A percentile compares a stretch with the other conserved stretches of the same genome.
Conservation (phyloP, 2,113 vertebrate species). For the Halichoeres trimaculatus region DNA sequence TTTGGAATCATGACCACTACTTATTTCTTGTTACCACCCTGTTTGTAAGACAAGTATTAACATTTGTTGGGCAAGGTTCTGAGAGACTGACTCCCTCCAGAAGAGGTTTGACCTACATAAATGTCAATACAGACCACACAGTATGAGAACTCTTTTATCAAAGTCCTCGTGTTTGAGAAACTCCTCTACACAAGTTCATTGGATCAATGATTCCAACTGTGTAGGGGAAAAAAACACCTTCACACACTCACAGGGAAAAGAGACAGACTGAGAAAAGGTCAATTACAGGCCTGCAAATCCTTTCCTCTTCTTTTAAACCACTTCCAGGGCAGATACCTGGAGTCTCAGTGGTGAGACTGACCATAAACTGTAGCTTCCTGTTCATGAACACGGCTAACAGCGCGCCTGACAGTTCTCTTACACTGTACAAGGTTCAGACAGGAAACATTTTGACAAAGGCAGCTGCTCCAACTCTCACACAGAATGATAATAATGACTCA, state of each 20-base stretch:
- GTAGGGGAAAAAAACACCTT: not conserved
- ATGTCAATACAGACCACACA: not conserved
- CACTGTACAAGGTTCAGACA: not conserved
- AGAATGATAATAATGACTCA: not conserved
- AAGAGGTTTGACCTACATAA: too few species aligned
- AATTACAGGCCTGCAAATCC: not conserved
- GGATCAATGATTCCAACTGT: not conserved
- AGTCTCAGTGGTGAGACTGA: not conserved
- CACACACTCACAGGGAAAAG: not conserved
- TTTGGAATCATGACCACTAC: too few species aligned
- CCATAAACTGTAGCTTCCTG: not conserved
- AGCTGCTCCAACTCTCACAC: not conserved
- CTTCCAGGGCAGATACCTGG: not conserved
- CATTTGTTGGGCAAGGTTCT: too few species aligned
- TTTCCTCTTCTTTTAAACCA: not conserved
- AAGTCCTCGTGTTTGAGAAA: not conserved
- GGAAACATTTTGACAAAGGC: not conserved
- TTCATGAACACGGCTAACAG: conserved; percentile 9
- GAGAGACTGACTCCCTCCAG: too few species aligned
- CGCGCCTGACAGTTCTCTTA: not conserved
- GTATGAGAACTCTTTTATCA: not conserved
- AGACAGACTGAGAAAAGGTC: not conserved
- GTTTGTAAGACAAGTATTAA: too few species aligned
- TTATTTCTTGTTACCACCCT: too few species aligned
- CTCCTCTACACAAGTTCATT: not conserved